Percentiles rank a stretch among this genome's conserved stretches.
phyloP scores from a whole-genome alignment of 2,113 vertebrate genomes.

The Cygnus atratus region DNA sequence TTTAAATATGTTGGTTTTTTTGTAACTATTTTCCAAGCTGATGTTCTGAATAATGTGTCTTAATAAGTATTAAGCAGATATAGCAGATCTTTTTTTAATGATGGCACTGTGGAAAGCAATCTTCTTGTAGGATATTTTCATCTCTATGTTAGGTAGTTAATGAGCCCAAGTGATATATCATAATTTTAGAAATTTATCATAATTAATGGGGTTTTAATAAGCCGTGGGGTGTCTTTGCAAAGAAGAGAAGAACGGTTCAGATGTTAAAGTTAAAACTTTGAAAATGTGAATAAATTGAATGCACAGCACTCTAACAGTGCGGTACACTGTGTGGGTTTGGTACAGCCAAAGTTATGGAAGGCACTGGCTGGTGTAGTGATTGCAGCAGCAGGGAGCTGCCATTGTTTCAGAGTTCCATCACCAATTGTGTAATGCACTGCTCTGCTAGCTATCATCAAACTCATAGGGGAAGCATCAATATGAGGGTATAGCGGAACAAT shows the following conservation, averaged over 20 bases:
- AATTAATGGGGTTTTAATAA: neutral
- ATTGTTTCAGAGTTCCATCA: neutral
- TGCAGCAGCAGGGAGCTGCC: fast-evolving
- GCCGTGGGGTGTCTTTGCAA: neutral
- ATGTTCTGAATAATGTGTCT: constrained; percentile 55
- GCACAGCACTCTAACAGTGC: fast-evolving
- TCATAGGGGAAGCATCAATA: no score
- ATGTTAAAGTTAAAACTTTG: neutral
- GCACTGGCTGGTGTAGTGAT: fast-evolving
- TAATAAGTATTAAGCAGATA: constrained; percentile 27
- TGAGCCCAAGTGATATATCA: neutral
- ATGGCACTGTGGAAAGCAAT: neutral
- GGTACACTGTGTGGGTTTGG: neutral
- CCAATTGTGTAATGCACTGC: neutral
- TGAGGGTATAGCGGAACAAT: neutral
- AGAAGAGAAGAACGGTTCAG: neutral
- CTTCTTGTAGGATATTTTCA: constrained; percentile 6
- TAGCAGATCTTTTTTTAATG: neutral
- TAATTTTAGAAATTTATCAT: neutral
- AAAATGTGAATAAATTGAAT: neutral
- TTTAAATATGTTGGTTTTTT: neutral
- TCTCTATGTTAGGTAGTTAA: constrained; percentile 3
- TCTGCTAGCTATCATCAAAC: neutral
- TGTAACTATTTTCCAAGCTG: constrained; percentile 12
- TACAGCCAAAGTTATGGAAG: neutral